Conservation (phyloP, 92 coral and sea anemone genomes). For the Zoanthus sociatus region DNA sequence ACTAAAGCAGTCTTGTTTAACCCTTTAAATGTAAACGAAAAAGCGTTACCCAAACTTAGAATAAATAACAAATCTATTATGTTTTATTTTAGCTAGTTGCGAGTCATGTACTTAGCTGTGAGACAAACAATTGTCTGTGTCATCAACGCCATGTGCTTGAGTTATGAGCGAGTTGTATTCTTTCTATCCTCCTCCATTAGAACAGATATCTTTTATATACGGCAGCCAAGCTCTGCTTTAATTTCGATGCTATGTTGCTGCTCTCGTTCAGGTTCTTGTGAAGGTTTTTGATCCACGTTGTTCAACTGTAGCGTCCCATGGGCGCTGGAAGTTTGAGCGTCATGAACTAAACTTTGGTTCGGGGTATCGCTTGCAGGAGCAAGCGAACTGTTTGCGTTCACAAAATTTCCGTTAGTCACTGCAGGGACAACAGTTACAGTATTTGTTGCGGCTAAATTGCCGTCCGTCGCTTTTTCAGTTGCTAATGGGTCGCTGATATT, state of each 20-base stretch:
- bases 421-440: slow-evolving; percentile 59
- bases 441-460: slow-evolving; percentile 55
- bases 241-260: slow-evolving; percentile 85
- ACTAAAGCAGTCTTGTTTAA: slow-evolving; percentile 21
- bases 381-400: slow-evolving; percentile 52
- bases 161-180: not conserved
- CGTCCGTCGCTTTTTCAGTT: slow-evolving; percentile 80
- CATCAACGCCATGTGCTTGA: slow-evolving; percentile 49
- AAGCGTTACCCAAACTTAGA: slow-evolving; percentile 19
- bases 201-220: slow-evolving; percentile 64
- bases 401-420: slow-evolving; percentile 47
- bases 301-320: slow-evolving; percentile 18
- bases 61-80: slow-evolving; percentile 43
- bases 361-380: slow-evolving; percentile 23
- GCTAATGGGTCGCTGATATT: slow-evolving; percentile 65
- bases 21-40: slow-evolving; percentile 10
- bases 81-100: slow-evolving; percentile 11
- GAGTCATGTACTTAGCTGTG: slow-evolving; percentile 48
- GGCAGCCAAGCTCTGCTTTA: slow-evolving; percentile 91
- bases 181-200: slow-evolving; percentile 24
- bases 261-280: slow-evolving; percentile 37
- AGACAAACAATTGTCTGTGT: slow-evolving; percentile 37
- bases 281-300: slow-evolving; percentile 21
- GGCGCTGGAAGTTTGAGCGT: slow-evolving; percentile 40
- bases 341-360: slow-evolving; percentile 29